phyloP scores from a whole-genome alignment of 2,888 invertebrate species.

The Lingula anatina region DNA sequence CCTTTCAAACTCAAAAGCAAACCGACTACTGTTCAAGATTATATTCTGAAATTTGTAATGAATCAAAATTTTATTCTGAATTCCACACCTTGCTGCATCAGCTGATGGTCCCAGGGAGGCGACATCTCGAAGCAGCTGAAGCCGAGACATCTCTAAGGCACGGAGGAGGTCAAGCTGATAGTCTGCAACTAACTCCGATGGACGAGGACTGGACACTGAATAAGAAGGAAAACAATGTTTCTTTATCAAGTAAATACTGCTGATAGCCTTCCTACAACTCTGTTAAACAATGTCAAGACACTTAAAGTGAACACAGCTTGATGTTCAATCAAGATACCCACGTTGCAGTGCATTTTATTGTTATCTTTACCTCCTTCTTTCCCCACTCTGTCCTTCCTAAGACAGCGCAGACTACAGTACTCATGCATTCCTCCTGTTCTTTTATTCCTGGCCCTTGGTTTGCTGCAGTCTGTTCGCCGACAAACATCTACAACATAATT shows the following conservation, averaged over 20 bases:
- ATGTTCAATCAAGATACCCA: too few species aligned
- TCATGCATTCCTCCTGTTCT: conserved; percentile 57
- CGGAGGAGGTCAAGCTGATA: conserved; percentile 61
- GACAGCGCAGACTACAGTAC: conserved; percentile 57
- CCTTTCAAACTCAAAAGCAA: too few species aligned
- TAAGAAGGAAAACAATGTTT: too few species aligned
- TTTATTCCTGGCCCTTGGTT: conserved; percentile 55
- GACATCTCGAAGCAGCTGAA: conserved; percentile 63
- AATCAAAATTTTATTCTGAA: too few species aligned
- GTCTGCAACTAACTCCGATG: conserved; percentile 37
- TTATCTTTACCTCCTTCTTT: background rate
- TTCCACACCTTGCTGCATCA: background rate
- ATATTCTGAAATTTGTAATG: too few species aligned
- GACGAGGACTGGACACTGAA: too few species aligned
- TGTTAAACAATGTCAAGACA: background rate
- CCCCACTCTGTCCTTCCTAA: conserved; percentile 24
- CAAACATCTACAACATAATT: conserved; percentile 27
- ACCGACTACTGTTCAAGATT: too few species aligned
- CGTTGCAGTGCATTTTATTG: too few species aligned
- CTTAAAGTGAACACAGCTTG: background rate
- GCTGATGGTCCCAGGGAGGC: background rate
- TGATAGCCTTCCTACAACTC: background rate
- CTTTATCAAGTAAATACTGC: too few species aligned
- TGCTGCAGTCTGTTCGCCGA: conserved; percentile 51
- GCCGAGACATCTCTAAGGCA: conserved; percentile 65